Base-by-base conservation (phyloP, 2,113 vertebrate species). In the Leptobrachium leishanense region DNA sequence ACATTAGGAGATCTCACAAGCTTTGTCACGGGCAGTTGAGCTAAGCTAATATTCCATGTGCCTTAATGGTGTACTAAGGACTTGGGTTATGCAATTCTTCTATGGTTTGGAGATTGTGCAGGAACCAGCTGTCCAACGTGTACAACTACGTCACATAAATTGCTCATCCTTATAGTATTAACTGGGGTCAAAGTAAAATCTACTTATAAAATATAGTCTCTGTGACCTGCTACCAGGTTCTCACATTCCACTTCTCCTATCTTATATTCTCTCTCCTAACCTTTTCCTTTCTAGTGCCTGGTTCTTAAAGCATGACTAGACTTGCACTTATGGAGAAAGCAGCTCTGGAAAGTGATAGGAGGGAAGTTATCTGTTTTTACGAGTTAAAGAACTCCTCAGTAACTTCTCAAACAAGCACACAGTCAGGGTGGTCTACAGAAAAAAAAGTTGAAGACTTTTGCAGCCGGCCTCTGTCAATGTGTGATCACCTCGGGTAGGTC, bases 381-480 rank as follows among this genome's bases (percentile, higher is more conserved):
- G 4, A 4, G 4, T 50, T 50, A 50, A 59, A 59, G 1, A 8
- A 59, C 3, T 59, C 55, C 11, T 59, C 55, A 59, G 9, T 59
- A 59, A 59, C 69, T 77, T 53, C 68, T 69, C 13, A 77, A 59
- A 59, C 75, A 77, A 70, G 66, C 40, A n/a, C 3, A 63, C 54
- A 70, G 15, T 39, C 42, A 40, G 75, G 75, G 75, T 77, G 75
- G 75, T 77, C 75, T 44, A 31, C 50, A 6, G 39, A 59, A 4
- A 64, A 20, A 64, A 3, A 59, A 31, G 62, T 13, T 31, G 20
- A 31, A 64, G n/a, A 64, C 5, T 39, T 5, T 64, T 39, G 1
- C 15, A 62, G 8, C 59, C 13, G 11, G 59, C n/a, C 15, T 15
- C 59, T 62, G 59, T 12, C 59, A 15, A 31, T 31, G 62, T 39